A percentile compares a stretch with the other conserved stretches of the same genome.
These are phyloP conservation scores for Bembecia ichneumoniformis DNA, from an alignment of 2,888 invertebrate genomes.

Conservation along the genomic window DNA sequence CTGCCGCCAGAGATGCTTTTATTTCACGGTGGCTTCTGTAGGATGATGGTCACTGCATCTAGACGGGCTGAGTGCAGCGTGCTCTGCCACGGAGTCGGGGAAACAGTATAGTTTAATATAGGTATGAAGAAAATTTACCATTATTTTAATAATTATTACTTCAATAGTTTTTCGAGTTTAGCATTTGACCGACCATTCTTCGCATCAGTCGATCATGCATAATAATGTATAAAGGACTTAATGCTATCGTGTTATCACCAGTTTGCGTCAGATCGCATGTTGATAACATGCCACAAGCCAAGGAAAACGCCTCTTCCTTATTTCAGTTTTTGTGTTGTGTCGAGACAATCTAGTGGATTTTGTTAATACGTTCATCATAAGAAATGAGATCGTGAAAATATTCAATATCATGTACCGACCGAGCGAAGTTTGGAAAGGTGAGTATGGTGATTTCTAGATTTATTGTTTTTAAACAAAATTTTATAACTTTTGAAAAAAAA, in stretches of 20 bases:
- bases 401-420: conserved; percentile 32
- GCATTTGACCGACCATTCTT: background rate
- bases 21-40: too few relatives aligned
- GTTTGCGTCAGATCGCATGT: conserved; percentile 35
- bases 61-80: too few relatives aligned
- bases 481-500: too few relatives aligned
- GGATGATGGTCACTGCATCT: too few relatives aligned
- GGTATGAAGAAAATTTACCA: too few relatives aligned
- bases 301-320: conserved; percentile 14
- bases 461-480: too few relatives aligned
- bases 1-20: too few relatives aligned
- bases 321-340: conserved; percentile 31
- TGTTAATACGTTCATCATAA: conserved; percentile 14
- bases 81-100: too few relatives aligned
- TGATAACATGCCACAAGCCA: conserved; percentile 27
- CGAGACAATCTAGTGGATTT: conserved; percentile 28
- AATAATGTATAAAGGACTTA: background rate
- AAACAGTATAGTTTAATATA: too few relatives aligned
- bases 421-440: conserved; percentile 33
- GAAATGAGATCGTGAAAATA: conserved; percentile 27
- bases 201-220: too few relatives aligned
- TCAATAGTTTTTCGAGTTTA: background rate
- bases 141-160: too few relatives aligned
- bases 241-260: conserved; percentile 29
- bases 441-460: conserved; percentile 10